A percentile compares a stretch with the other conserved stretches of the same genome.
Conservation (phyloP, 2,797 vertebrate species). For the Gymnodraco acuticeps region DNA sequence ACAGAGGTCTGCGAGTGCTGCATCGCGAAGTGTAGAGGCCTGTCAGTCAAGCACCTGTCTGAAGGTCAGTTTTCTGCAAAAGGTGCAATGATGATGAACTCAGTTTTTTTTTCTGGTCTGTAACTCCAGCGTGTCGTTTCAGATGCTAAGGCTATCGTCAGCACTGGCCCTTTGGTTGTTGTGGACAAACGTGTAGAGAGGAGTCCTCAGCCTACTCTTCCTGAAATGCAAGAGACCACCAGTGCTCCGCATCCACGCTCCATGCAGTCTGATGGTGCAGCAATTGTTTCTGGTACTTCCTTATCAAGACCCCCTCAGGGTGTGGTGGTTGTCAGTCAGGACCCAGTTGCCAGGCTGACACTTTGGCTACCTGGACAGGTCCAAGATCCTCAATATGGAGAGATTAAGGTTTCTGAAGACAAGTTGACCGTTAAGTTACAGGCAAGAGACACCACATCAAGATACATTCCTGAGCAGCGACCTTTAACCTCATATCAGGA, state of each 20-base stretch:
- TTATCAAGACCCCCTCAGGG: constrained; percentile 21
- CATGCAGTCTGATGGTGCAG: constrained; percentile 23
- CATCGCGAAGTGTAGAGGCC: constrained; percentile 70
- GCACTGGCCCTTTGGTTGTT: constrained; percentile 64
- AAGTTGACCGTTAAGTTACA: not conserved
- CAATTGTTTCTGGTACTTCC: constrained; percentile 19
- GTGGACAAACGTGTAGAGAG: constrained; percentile 28
- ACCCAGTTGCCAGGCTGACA: constrained; percentile 49
- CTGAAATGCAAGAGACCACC: not conserved
- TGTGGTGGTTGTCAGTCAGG: constrained; percentile 52
- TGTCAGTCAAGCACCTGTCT: constrained; percentile 16
- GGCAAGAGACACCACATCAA: rapidly evolving
- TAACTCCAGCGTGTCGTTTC: constrained; percentile 15
- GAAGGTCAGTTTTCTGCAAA: constrained; percentile 51
- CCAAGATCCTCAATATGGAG: not conserved
- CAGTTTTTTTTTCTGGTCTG: not conserved
- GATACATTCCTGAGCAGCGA: not conserved
- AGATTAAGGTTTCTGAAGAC: not conserved
- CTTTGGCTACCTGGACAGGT: constrained; percentile 65
- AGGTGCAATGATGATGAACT: not conserved
- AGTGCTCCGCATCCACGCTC: not conserved
- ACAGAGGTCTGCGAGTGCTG: constrained; percentile 75
- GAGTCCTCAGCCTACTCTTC: not conserved
- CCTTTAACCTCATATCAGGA: not conserved
- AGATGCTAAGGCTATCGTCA: constrained; percentile 61